Evolutionary conservation across 2,888 invertebrate genomes (phyloP).

Genomic region (Himalopsyche tibetana): DNA sequence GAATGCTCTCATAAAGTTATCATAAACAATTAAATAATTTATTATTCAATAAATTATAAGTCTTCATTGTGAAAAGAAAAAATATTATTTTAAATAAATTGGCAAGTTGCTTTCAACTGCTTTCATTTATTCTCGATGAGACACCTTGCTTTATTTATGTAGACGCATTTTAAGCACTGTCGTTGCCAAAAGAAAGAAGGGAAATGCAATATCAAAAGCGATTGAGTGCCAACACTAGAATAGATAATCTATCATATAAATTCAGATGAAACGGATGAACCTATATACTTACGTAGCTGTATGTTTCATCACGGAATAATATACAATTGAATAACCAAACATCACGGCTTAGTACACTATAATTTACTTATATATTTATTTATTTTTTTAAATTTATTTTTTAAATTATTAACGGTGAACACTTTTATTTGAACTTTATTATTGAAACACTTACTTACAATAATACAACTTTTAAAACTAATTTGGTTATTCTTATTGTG

Average conservation of each 20-base stretch:
- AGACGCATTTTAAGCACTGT: background rate
- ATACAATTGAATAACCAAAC: background rate
- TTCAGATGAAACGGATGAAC: background rate
- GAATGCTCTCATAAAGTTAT: background rate
- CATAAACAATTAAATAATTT: conserved; percentile 1
- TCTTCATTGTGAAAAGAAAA: background rate
- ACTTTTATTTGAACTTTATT: no score
- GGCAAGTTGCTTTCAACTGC: background rate
- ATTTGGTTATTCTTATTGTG: no score
- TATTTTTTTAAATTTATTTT: no score
- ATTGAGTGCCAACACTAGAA: background rate
- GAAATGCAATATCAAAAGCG: conserved; percentile 10
- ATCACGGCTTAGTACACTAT: background rate
- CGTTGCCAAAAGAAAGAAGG: background rate
- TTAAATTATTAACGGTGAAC: no score
- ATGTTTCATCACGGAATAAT: background rate
- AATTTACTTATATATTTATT: no score
- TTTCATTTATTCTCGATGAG: background rate
- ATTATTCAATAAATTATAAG: background rate
- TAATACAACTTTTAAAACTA: no score
- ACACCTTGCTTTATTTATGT: background rate
- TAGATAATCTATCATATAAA: conserved; percentile 22
- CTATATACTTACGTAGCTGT: background rate
- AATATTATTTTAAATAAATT: background rate
- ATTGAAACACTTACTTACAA: no score